phyloP scores from a whole-genome alignment of 2,113 vertebrate genomes.

The Thunnus maccoyii region DNA sequence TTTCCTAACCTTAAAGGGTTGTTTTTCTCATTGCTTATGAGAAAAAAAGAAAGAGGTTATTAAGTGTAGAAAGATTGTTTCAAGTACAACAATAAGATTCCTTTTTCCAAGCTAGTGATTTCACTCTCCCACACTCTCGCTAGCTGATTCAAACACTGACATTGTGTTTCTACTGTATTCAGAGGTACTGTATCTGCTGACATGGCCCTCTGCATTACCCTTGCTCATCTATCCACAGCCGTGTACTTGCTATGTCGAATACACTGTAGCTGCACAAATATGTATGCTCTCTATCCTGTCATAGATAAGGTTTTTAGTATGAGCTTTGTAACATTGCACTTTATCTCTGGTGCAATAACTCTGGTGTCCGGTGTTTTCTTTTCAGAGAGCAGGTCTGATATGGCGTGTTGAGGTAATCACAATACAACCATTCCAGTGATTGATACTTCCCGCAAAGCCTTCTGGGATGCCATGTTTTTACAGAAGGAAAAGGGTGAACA shows the following conservation, averaged over 20 bases:
- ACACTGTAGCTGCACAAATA: constrained; percentile 46
- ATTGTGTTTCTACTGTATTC: constrained; percentile 48
- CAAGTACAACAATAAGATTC: constrained; percentile 30
- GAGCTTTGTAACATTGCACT: constrained; percentile 26
- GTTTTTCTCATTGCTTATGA: constrained; percentile 9
- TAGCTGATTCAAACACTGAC: constrained; percentile 47
- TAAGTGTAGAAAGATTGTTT: constrained; percentile 25
- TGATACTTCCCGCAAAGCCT: constrained; percentile 76
- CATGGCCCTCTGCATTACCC: constrained; percentile 54
- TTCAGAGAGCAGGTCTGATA: constrained; percentile 60
- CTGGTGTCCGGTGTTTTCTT: constrained; percentile 67
- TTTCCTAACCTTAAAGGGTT: too few species aligned
- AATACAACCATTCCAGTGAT: constrained; percentile 72
- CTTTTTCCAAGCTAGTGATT: constrained; percentile 35
- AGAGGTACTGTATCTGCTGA: constrained; percentile 56
- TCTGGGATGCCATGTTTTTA: constrained; percentile 81
- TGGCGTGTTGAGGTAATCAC: constrained; percentile 67
- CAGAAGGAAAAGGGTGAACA: constrained; percentile 76
- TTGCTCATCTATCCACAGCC: constrained; percentile 44
- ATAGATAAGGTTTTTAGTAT: constrained; percentile 59
- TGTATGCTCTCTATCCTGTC: constrained; percentile 45
- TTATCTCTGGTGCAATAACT: constrained; percentile 66
- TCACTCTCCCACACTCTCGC: constrained; percentile 45
- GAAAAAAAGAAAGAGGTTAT: constrained; percentile 27
- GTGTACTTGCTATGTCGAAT: constrained; percentile 34